phyloP scores from a whole-genome alignment of 92 coral and sea anemone genomes.

The Paramuricea clavata region DNA sequence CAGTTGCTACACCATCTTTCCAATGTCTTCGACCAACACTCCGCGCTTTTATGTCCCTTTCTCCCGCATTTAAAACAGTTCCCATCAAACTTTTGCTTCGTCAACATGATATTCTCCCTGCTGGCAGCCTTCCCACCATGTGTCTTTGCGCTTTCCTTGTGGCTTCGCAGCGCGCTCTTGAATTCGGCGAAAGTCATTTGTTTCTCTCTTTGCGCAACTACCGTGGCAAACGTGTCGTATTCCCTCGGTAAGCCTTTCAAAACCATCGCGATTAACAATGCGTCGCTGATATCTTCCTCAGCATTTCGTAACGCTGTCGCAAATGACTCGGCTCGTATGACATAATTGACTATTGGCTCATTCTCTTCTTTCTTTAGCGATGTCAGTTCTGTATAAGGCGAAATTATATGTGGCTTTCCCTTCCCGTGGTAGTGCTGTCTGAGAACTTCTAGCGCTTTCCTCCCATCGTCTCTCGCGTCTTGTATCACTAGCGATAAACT shows the following conservation, averaged over 20 bases:
- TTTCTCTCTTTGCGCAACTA: slow-evolving; percentile 46
- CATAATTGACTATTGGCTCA: slow-evolving; percentile 54
- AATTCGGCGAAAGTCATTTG: slow-evolving; percentile 53
- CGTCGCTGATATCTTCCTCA: slow-evolving; percentile 49
- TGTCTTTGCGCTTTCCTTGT: slow-evolving; percentile 31
- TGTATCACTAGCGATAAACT: slow-evolving; percentile 58
- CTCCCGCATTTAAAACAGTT: slow-evolving; percentile 24
- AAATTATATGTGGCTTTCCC: slow-evolving; percentile 60
- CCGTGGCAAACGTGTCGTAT: slow-evolving; percentile 56
- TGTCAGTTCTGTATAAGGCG: slow-evolving; percentile 66
- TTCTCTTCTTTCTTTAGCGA: slow-evolving; percentile 46
- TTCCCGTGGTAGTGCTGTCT: slow-evolving; percentile 59
- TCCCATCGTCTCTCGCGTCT: slow-evolving; percentile 60
- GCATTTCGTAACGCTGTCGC: slow-evolving; percentile 57
- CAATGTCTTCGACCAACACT: slow-evolving; percentile 24
- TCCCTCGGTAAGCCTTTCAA: slow-evolving; percentile 58
- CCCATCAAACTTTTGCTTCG: neutral
- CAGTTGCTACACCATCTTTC: neutral
- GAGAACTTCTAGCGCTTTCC: slow-evolving; percentile 49
- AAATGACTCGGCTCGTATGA: slow-evolving; percentile 58
- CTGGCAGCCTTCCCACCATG: neutral
- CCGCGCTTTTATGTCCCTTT: slow-evolving; percentile 41
- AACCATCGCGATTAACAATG: slow-evolving; percentile 57
- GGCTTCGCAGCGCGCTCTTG: slow-evolving; percentile 53
- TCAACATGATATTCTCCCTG: neutral